Conservation (phyloP, 2,888 invertebrate species). For the Bombylius major region DNA sequence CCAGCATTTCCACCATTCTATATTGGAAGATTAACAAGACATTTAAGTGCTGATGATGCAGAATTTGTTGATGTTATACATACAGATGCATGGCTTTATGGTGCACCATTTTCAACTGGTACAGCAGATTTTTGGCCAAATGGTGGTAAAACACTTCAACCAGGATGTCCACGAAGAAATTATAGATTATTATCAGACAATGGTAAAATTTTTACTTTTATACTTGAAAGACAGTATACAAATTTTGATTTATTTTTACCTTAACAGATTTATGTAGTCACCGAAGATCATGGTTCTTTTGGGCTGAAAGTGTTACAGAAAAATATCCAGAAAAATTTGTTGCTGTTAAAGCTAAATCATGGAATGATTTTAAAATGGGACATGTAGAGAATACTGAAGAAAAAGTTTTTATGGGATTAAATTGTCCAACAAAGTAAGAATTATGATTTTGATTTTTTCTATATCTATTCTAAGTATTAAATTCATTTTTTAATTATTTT, state of each 20-base stretch:
- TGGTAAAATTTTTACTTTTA: slow-evolving; percentile 17
- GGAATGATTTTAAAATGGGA: slow-evolving; percentile 41
- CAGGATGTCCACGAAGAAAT: slow-evolving; percentile 42
- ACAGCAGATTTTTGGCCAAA: slow-evolving; percentile 52
- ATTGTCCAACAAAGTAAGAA: slow-evolving; percentile 27
- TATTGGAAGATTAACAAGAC: slow-evolving; percentile 33
- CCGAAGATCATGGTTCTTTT: slow-evolving; percentile 49
- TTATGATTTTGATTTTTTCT: background rate
- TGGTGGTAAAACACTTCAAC: slow-evolving; percentile 45
- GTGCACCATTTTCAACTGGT: slow-evolving; percentile 45
- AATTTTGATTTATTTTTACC: background rate
- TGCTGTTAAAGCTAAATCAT: slow-evolving; percentile 43
- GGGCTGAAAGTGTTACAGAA: slow-evolving; percentile 42
- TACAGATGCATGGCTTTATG: slow-evolving; percentile 50
- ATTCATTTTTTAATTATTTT: background rate
- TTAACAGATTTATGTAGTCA: slow-evolving; percentile 45
- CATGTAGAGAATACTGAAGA: slow-evolving; percentile 13
- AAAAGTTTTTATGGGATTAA: slow-evolving; percentile 29
- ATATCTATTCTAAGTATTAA: background rate
- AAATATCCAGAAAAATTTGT: slow-evolving; percentile 37
- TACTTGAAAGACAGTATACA: background rate
- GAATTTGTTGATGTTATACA: slow-evolving; percentile 56
- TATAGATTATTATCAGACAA: slow-evolving; percentile 32
- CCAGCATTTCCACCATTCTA: slow-evolving; percentile 50
- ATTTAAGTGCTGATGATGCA: slow-evolving; percentile 42